Evolutionary conservation across 92 coral and sea anemone genomes (phyloP), one percentile per base, ranked within the genome.

Genomic region (Heteractis magnifica): DNA sequence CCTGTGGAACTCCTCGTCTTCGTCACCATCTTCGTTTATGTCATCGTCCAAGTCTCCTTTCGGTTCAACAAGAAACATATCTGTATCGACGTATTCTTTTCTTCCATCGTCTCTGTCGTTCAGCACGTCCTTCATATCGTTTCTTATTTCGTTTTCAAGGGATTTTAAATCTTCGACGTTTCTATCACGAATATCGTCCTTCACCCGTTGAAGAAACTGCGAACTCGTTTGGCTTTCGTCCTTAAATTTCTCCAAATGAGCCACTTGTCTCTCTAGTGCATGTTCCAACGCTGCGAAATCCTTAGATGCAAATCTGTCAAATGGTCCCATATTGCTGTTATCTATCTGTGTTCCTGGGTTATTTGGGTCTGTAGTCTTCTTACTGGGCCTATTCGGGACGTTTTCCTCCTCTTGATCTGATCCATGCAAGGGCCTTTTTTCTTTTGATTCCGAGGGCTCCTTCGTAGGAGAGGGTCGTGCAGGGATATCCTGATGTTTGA

Each of bases 81-180:
- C 59, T 55, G 4, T 55, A 13, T 55, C 59, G 59, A 55, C 44
- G 44, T 34, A 2, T 34, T 34, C 44, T 34, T 34, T 34, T 34
- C 44, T 34, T 34, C 44, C 58, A 53, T 53, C 58, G 6, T 53
- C 13, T 53, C 13, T 8, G 16, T 6, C 86, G 49, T 83, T 81
- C 41, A 79, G 55, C 21, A 86, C 20, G 21, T 83, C 81, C 60
- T 73, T 65, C 74, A 86, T 83, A 53, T 71, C 89, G 12, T 76
- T 64, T 6, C 85, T 65, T 5, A 94, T 77, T 51, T 91, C 82
- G 41, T 81, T 75, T 76, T 94, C 95, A 52, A 91, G 64, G 0
- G 81, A 79, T 65, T 92, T 90, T 49, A 94, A 76, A 74, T 92
- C 95, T 8, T 83, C 86, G 41, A 94, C 80, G 53, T 94, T 87